These are phyloP conservation scores for Ellobium chinense DNA, from an alignment of 2,888 invertebrate species.

Conservation along the genomic window DNA sequence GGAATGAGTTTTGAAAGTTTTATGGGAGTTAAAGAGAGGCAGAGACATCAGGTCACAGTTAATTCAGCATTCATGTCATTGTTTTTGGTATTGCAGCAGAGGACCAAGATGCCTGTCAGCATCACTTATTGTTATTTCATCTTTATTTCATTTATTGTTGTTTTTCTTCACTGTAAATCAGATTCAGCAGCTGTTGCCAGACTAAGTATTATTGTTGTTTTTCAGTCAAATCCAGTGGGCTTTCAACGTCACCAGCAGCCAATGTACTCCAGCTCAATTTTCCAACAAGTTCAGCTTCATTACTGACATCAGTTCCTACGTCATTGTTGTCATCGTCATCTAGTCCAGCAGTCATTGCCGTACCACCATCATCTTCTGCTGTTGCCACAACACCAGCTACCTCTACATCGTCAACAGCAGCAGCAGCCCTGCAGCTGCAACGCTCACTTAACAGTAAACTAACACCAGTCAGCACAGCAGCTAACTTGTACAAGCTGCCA, in stretches of 20 bases:
- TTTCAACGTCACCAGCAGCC: constrained; percentile 76
- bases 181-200: too few relatives aligned
- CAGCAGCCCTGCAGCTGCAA: constrained; percentile 39
- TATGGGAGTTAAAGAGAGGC: too few relatives aligned
- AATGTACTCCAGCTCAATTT: constrained; percentile 76
- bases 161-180: too few relatives aligned
- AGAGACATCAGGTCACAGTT: too few relatives aligned
- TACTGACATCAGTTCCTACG: constrained; percentile 38
- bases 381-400: constrained; percentile 34
- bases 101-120: too few relatives aligned
- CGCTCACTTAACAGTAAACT: constrained; percentile 16
- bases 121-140: too few relatives aligned
- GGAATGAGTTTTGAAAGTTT: too few relatives aligned
- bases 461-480: constrained; percentile 12
- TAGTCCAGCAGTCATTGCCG: constrained; percentile 49
- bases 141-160: too few relatives aligned
- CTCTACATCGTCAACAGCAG: constrained; percentile 24
- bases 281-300: constrained; percentile 60
- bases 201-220: too few relatives aligned
- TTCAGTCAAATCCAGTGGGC: constrained; percentile 71
- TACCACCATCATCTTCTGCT: constrained; percentile 51
- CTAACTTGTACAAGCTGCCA: constrained; percentile 26
- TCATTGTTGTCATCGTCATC: constrained; percentile 52
- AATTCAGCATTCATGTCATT: too few relatives aligned
- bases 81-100: too few relatives aligned